Conservation (phyloP, 2,888 invertebrate genomes). For the Diloba caeruleocephala region DNA sequence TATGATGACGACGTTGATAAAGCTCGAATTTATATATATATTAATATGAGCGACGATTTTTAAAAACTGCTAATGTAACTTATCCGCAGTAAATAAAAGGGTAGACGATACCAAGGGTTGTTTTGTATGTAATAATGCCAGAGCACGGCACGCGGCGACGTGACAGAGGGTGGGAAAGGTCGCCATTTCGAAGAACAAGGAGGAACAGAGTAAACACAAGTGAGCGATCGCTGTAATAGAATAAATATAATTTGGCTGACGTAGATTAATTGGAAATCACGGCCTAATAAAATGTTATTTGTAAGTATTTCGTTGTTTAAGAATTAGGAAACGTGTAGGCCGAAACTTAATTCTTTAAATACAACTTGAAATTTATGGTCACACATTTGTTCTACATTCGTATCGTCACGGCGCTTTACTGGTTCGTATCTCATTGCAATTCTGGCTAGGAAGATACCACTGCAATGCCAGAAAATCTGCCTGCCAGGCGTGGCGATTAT, state of each 20-base stretch:
- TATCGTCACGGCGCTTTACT: no score
- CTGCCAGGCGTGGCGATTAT: no score
- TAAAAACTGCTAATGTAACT: conserved; percentile 3
- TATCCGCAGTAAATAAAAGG: conserved; percentile 27
- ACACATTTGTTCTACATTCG: no score
- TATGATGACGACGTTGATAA: no score
- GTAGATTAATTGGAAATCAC: conserved; percentile 7
- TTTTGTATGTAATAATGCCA: conserved; percentile 39
- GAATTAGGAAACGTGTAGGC: no score
- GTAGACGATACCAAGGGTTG: conserved; percentile 22
- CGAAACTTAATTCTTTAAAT: no score
- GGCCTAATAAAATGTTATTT: neutral
- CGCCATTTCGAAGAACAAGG: conserved; percentile 34
- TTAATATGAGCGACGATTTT: neutral
- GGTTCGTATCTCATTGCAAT: no score
- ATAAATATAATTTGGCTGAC: conserved; percentile 24
- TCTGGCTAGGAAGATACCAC: no score
- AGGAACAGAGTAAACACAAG: conserved; percentile 25
- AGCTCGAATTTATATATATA: no score
- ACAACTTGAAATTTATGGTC: no score
- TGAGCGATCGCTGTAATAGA: conserved; percentile 5
- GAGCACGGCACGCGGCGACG: conserved; percentile 8
- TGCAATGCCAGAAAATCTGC: no score
- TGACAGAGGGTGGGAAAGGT: conserved; percentile 39
- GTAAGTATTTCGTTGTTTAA: no score